Percentiles rank a stretch among this genome's conserved stretches.
phyloP scores from a whole-genome alignment of 2,888 invertebrate genomes.

The Opisthograptis luteolata region DNA sequence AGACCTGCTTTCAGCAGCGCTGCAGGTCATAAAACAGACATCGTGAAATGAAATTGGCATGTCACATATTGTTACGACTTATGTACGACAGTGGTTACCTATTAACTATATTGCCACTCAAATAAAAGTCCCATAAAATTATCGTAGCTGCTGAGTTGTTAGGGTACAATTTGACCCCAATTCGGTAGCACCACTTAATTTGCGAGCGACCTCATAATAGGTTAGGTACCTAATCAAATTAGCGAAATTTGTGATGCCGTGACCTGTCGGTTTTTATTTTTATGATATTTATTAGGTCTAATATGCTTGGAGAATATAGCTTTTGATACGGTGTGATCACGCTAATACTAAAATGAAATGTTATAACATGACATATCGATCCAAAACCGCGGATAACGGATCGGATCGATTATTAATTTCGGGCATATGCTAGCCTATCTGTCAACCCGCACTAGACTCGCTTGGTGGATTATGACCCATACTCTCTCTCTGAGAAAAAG shows the following conservation, averaged over 20 bases:
- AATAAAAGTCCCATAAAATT: constrained; percentile 18
- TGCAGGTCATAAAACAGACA: no score
- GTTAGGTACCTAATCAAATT: no score
- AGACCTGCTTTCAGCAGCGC: no score
- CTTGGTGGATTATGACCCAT: no score
- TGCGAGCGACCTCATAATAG: constrained; percentile 11
- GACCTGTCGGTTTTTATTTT: constrained; percentile 28
- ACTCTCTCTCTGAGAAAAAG: no score
- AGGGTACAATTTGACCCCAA: constrained; percentile 23
- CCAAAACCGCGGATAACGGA: no score
- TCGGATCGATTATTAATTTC: no score
- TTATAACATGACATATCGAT: not conserved
- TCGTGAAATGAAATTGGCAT: no score
- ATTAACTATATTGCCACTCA: constrained; percentile 6
- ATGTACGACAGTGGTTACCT: not conserved
- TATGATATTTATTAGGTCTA: constrained; percentile 18
- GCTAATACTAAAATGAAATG: not conserved
- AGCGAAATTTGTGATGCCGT: constrained; percentile 33
- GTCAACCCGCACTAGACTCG: no score
- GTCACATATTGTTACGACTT: no score
- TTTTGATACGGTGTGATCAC: not conserved
- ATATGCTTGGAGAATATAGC: constrained; percentile 13
- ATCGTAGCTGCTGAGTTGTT: constrained; percentile 5
- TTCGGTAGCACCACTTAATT: constrained; percentile 20
- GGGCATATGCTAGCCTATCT: no score